phyloP scores from a whole-genome alignment of 2,888 invertebrate genomes.

The Drosophila bunnanda region DNA sequence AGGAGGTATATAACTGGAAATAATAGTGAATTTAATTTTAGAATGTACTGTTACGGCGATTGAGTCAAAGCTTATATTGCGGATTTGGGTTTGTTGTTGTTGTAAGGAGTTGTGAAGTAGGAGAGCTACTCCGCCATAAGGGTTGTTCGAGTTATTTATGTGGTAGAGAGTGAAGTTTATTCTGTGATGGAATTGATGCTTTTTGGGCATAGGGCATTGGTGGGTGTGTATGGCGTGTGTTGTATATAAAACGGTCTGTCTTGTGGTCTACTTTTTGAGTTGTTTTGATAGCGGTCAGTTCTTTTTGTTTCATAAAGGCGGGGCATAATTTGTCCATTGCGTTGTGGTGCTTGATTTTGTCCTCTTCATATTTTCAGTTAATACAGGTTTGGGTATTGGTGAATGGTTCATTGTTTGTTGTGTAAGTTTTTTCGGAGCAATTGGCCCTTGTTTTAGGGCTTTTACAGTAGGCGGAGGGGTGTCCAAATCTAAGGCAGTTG shows the following conservation, averaged over 20 bases:
- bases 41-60: not conserved
- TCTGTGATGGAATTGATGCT: slow-evolving; percentile 1
- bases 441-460: slow-evolving; percentile 5
- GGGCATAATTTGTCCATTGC: slow-evolving; percentile 16
- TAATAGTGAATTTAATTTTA: slow-evolving; percentile 1
- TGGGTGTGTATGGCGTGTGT: slow-evolving; percentile 15
- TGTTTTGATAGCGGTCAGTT: not conserved
- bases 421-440: slow-evolving; percentile 16
- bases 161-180: not conserved
- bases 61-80: slow-evolving; percentile 2
- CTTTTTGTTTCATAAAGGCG: slow-evolving; percentile 7
- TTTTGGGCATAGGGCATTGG: slow-evolving; percentile 3
- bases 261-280: slow-evolving; percentile 20
- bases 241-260: slow-evolving; percentile 9
- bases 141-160: not conserved
- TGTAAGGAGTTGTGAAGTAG: not conserved
- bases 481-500: slow-evolving; percentile 17
- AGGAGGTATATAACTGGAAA: slow-evolving; percentile 1
- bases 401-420: slow-evolving; percentile 8
- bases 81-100: not conserved
- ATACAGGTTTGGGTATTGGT: slow-evolving; percentile 7
- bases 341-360: slow-evolving; percentile 6
- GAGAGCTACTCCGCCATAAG: not conserved
- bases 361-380: slow-evolving; percentile 8
- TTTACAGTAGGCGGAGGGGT: slow-evolving; percentile 9